Conservation (phyloP, 2,888 invertebrate genomes). For the Liopterus haemorrhoidalis region DNA sequence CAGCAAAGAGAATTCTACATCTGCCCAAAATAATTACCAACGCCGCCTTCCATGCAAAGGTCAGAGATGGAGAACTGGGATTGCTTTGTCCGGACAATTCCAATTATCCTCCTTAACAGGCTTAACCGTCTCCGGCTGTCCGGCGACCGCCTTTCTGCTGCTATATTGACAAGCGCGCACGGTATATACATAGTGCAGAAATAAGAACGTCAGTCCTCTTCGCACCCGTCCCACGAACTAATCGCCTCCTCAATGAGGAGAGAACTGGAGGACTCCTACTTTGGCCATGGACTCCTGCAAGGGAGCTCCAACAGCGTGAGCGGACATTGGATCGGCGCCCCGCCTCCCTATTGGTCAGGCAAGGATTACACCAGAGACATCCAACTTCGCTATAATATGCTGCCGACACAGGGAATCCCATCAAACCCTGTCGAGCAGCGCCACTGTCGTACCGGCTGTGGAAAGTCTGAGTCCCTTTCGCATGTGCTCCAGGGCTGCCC, state of each 20-base stretch:
- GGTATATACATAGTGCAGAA: too few relatives aligned
- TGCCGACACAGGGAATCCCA: slow-evolving; percentile 31
- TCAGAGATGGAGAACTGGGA: too few relatives aligned
- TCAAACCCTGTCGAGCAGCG: slow-evolving; percentile 26
- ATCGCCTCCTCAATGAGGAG: too few relatives aligned
- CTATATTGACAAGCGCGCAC: too few relatives aligned
- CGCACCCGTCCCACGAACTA: too few relatives aligned
- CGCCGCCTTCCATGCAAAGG: too few relatives aligned
- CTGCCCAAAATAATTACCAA: too few relatives aligned
- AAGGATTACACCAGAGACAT: slow-evolving; percentile 31
- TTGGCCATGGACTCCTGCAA: slow-evolving; percentile 21
- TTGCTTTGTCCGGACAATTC: too few relatives aligned
- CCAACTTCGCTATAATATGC: slow-evolving; percentile 28
- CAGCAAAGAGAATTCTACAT: too few relatives aligned
- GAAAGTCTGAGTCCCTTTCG: slow-evolving; percentile 26
- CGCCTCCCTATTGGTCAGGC: slow-evolving; percentile 32
- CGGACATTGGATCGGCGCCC: slow-evolving; percentile 16
- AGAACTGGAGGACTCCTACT: slow-evolving; percentile 18
- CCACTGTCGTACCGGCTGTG: slow-evolving; percentile 29
- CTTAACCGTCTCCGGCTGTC: too few relatives aligned
- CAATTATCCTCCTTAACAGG: too few relatives aligned
- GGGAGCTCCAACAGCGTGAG: slow-evolving; percentile 12
- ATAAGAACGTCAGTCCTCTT: too few relatives aligned
- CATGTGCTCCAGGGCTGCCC: slow-evolving; percentile 33
- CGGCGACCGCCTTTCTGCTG: neutral